Evolutionary conservation across 2,797 vertebrate species (phyloP), one percentile per base, ranked within the genome.

Genomic region (Phoeniculus purpureus): DNA sequence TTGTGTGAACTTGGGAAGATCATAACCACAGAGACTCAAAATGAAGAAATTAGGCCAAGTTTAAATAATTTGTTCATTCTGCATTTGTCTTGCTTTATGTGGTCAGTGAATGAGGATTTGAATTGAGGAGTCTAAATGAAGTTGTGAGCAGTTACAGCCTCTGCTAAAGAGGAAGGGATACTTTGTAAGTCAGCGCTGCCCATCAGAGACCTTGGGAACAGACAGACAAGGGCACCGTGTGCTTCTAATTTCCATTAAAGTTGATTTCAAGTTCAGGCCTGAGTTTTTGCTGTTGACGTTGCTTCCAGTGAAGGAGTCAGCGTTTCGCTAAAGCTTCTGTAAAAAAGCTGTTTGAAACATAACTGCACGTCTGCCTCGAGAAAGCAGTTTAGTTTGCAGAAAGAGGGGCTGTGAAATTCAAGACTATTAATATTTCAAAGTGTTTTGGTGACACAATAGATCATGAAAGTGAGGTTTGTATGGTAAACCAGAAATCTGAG

Each of bases 391-490:
- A 3, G 62, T 91, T 84, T 93, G 77, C 87, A 87, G 74, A 55
- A 75, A 92, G 82, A 83, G 45, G 37, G 73, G 84, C 87, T 82
- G 62, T 76, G 74, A 94, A 95, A 90, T 89, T 32, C 47, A 87
- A 31, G 68, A 60, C 67, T 89, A 77, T 92, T 90, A 94, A 90
- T 94, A 83, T 96, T 94, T 91, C 74, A 60, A 90, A 91, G 81
- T 27, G 68, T 66, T 91, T 91, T 85, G 55, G 64, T 92, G 94
- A 47, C 68, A 90, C 61, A 85, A 76, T 83, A 92, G 54, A 77
- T 76, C 85, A 66, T 55, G 43, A 54, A 88, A 92, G 45, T 50
- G 32, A 88, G 48, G 52, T 64, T 85, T 65, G 48, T 56, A 40
- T 76, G 73, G n/a, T 59, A 84, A 91, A 58, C 52, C 65, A 92